Evolutionary conservation across 1,140 invertebrate genomes (phyloP), one percentile per base, ranked within the genome.

Genomic region (Drosophila mayri): DNA sequence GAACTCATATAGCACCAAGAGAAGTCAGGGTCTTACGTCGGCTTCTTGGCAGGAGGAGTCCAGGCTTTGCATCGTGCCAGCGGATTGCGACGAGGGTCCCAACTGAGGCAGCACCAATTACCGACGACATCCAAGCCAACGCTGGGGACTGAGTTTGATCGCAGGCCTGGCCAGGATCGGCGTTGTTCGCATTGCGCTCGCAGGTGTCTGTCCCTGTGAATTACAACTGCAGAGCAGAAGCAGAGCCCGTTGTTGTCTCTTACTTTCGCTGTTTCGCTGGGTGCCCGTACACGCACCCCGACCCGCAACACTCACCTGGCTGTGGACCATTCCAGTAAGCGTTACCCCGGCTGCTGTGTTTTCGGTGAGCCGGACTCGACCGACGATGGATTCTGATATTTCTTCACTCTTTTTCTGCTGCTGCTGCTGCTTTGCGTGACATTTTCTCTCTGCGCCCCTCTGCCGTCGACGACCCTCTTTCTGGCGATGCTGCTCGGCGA

Each of bases 11-110:
- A 14, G 32, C 50, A n/a, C 12, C 11, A 50, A 20, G 8, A 0
- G 30, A 14, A 43, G n/a, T 35, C 18, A 1, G 28, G 14, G 10
- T 32, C 94, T 93, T 92, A 94, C 94, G 92, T 94, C 94, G 93
- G 94, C 94, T 94, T 94, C 94, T 93, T 94, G 94, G 93, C 94
- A 94, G 93, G 94, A 93, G 91, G 93, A 94, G 92, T 94, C 94
- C 93, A 94, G 93, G 92, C 94, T 94, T 94, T 94, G 94, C 94
- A 94, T 94, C 91, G 92, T 94, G 94, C 87, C 90, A 79, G 87
- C 77, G 87, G 66, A 71, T 55, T 92, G 91, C 91, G 92, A 93
- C 92, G 93, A 86, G 86, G 92, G 90, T 79, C 88, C 66, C 66
- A 54, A 76, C 41, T 66, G 54, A 52, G 66, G 35, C 35, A 38